Percentiles rank a stretch among this genome's conserved stretches.
Evolutionary conservation across 2,888 invertebrate genomes (phyloP).

Genomic region (Lepidonotus clava): DNA sequence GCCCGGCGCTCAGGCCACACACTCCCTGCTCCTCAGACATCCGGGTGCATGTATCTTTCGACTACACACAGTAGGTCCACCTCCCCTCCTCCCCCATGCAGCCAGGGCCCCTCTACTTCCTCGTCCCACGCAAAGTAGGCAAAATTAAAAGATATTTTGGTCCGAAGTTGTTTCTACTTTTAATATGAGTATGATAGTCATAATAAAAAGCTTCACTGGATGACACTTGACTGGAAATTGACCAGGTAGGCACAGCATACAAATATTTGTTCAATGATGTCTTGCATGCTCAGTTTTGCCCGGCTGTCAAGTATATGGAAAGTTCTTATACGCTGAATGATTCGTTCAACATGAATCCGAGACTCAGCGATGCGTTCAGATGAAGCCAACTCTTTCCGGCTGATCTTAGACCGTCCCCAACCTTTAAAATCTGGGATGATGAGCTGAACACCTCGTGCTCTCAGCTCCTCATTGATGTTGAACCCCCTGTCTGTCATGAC

Average conservation of each 20-base stretch:
- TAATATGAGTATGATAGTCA: too few species aligned
- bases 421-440: conserved; percentile 61
- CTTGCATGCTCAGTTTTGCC: conserved; percentile 56
- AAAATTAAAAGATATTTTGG: too few species aligned
- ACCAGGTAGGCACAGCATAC: conserved; percentile 59
- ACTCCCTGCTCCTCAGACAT: too few species aligned
- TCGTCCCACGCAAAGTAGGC: too few species aligned
- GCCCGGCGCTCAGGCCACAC: too few species aligned
- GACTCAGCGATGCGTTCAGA: conserved; percentile 58
- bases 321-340: conserved; percentile 60
- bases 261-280: too few species aligned
- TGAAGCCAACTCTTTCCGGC: conserved; percentile 22
- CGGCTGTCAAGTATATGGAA: conserved; percentile 59
- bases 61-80: too few species aligned
- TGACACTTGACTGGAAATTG: conserved; percentile 58
- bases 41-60: too few species aligned
- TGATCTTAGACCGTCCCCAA: conserved; percentile 56
- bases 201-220: too few species aligned
- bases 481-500: conserved; percentile 62
- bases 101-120: too few species aligned
- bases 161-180: too few species aligned
- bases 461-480: conserved; percentile 47
- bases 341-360: conserved; percentile 59
- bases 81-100: too few species aligned
- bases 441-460: conserved; percentile 58